Conservation (phyloP, 2,888 invertebrate genomes). For the Tenthredo livida region DNA sequence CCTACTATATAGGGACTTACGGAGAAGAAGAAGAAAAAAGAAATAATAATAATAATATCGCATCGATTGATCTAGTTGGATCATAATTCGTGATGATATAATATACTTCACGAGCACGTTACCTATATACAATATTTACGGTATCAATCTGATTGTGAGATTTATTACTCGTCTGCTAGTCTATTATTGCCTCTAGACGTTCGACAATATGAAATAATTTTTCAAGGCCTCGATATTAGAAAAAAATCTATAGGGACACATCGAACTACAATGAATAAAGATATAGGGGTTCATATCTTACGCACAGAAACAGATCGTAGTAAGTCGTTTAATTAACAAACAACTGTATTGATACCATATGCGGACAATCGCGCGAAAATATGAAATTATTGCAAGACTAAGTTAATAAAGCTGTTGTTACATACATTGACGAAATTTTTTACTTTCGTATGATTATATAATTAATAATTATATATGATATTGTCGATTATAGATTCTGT, state of each 20-base stretch:
- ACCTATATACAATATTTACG: neutral
- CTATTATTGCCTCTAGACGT: neutral
- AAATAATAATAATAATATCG: neutral
- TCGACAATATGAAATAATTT: neutral
- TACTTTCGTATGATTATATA: neutral
- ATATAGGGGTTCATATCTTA: neutral
- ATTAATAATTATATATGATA: neutral
- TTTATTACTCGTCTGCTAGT: neutral
- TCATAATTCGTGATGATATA: neutral
- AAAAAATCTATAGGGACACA: neutral
- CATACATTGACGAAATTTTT: neutral
- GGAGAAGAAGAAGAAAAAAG: too few relatives aligned
- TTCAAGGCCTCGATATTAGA: neutral
- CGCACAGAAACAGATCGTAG: neutral
- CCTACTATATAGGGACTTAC: neutral
- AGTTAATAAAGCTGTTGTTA: neutral
- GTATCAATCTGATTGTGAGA: conserved; percentile 29
- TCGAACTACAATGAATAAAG: neutral
- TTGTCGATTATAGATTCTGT: neutral
- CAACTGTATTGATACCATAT: neutral
- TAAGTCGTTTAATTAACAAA: neutral
- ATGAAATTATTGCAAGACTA: neutral
- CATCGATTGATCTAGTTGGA: neutral
- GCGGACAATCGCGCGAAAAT: neutral
- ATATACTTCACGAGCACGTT: neutral